Evolutionary conservation across 2,113 vertebrate species (phyloP).

Genomic region (Chamaea fasciata): DNA sequence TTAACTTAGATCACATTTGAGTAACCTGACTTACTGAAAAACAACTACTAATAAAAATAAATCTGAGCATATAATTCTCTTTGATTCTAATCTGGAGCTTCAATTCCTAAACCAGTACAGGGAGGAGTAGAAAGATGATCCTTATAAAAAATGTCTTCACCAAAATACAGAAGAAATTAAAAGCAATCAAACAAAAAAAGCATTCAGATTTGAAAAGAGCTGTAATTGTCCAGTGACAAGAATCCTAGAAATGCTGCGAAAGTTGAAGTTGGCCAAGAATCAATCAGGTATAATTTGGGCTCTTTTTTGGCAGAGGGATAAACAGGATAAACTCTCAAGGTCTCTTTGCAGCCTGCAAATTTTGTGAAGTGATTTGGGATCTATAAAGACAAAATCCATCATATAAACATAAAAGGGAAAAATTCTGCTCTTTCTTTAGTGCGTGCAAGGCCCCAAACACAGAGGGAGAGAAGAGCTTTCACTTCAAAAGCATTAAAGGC

Average conservation of each 20-base stretch:
- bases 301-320: not conserved
- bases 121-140: not conserved
- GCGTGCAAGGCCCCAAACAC: not conserved
- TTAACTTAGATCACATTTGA: not conserved
- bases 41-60: not conserved
- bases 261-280: not conserved
- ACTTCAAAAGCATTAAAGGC: slow-evolving; percentile 12
- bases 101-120: not conserved
- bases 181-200: not conserved
- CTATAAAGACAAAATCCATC: slow-evolving; percentile 6
- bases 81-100: not conserved
- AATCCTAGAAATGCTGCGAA: not conserved
- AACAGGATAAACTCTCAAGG: slow-evolving; percentile 13
- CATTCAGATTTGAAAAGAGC: not conserved
- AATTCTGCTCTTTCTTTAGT: not conserved
- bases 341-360: not conserved
- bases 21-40: not conserved
- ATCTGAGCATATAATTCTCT: not conserved
- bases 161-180: not conserved
- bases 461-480: not conserved
- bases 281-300: not conserved
- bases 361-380: slow-evolving; percentile 6
- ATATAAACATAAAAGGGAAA: not conserved
- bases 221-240: not conserved
- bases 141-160: not conserved